Evolutionary conservation across 2,113 vertebrate species (phyloP), one percentile per base, ranked within the genome.

Genomic region (Plectropomus leopardus): DNA sequence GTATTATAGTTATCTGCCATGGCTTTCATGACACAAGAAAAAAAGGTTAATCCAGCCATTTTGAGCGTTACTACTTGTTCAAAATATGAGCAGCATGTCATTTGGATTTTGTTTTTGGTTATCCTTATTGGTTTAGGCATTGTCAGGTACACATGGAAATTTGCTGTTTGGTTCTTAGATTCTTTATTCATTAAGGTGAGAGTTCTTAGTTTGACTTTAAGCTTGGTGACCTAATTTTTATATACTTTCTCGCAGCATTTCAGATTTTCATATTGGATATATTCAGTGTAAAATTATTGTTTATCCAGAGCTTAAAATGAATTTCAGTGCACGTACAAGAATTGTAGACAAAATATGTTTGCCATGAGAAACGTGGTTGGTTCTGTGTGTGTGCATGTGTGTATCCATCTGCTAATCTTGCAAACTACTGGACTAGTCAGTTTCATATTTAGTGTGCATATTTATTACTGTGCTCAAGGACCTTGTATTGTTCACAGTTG

Each of bases 1-100:
- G 55, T 70, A 65, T 78, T 64, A 60, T 8, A 55, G 45, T 81
- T 76, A 81, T 88, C 58, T 72, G 30, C 3, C 40, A n/a, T 26
- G 60, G 76, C 55, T 78, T 78, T 42, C 36, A 57, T 66, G 69
- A 83, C 84, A 88, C 26, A 19, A 60, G 69, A 44, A 76, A 79
- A n/a, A 78, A 84, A 91, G 91, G 92, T 92, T 92, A 93, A 94
- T 91, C 91, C 82, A 42, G 26, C 80, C 76, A 80, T 86, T 91
- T 83, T 85, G 42, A 86, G 82, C 11, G 67, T 13, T 60, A 28
- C 78, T 84, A 65, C 85, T 86, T 63, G 73, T 89, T 87, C n/a
- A n/a, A 92, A 91, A 93, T 83, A 92, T 86, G 83, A 87, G 72
- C 84, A 82, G 50, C 23, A 50, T 51, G 11, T 84, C 63, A 66